Conservation (phyloP, 1,140 invertebrate genomes). For the Magallana gigas region DNA sequence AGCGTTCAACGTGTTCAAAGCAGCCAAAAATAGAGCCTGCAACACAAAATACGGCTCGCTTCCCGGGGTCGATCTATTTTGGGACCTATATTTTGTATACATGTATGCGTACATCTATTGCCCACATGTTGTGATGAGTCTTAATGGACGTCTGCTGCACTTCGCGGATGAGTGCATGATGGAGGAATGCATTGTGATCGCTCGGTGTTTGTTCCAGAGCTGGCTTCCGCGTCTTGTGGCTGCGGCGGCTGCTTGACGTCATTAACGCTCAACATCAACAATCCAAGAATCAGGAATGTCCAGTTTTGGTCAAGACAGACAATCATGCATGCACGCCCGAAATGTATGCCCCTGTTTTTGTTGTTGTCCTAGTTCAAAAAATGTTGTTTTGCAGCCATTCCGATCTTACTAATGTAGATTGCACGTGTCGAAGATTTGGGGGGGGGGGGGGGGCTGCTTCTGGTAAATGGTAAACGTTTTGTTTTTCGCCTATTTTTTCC, state of each 20-base stretch:
- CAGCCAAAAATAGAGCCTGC: background rate
- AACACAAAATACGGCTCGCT: background rate
- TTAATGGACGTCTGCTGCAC: background rate
- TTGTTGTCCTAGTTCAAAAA: background rate
- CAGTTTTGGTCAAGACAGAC: background rate
- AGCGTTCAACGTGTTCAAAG: background rate
- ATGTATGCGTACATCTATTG: background rate
- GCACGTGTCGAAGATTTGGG: background rate
- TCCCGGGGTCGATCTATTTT: constrained; percentile 13
- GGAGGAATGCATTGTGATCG: background rate
- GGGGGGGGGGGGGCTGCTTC: too few relatives aligned
- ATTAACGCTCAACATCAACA: background rate
- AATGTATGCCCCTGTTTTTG: background rate
- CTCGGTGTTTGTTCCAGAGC: background rate
- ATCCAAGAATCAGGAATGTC: background rate
- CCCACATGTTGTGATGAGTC: constrained; percentile 29
- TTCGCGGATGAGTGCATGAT: constrained; percentile 25
- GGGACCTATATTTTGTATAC: background rate
- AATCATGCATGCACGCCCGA: background rate
- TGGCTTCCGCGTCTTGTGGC: background rate
- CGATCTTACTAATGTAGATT: background rate
- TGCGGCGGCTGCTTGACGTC: background rate
- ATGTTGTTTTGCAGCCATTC: constrained; percentile 6
- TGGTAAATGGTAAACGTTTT: background rate
- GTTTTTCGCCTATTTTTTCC: background rate